Evolutionary conservation across 2,113 vertebrate species (phyloP).

Genomic region (Pluvialis apricaria): DNA sequence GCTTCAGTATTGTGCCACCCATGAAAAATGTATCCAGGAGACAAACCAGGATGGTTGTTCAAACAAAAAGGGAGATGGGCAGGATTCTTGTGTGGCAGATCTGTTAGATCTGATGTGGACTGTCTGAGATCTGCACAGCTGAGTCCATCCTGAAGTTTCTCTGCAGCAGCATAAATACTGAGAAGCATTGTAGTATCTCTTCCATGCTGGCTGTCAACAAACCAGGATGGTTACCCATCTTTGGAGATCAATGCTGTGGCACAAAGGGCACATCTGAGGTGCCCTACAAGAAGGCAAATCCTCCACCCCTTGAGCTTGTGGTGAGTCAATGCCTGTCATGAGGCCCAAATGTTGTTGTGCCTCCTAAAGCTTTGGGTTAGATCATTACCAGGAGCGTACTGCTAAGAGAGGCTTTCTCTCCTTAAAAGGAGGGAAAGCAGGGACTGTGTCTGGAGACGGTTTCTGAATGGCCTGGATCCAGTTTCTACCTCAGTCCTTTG

Average conservation of each 20-base stretch:
- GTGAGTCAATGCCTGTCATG: background rate
- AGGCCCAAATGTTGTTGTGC: background rate
- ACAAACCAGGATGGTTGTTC: background rate
- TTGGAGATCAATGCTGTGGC: background rate
- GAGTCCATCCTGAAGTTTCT: background rate
- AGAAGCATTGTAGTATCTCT: rapidly evolving
- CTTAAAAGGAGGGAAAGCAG: background rate
- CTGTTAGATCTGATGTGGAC: background rate
- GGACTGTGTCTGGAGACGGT: background rate
- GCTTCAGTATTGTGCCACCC: background rate
- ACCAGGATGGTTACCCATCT: background rate
- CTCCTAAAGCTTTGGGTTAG: background rate
- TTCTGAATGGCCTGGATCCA: background rate
- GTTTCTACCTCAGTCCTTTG: background rate
- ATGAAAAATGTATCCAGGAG: rapidly evolving
- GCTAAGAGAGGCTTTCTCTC: background rate
- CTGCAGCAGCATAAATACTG: background rate
- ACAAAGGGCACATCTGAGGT: background rate
- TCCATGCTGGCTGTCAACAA: background rate
- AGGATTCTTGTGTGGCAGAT: background rate
- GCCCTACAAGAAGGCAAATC: background rate
- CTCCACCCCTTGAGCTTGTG: background rate
- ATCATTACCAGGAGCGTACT: background rate
- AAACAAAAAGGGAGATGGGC: background rate
- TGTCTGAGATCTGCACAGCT: background rate